Evolutionary conservation across 2,888 invertebrate genomes (phyloP), one percentile per base, ranked within the genome.

Genomic region (Apotomis betuletana): DNA sequence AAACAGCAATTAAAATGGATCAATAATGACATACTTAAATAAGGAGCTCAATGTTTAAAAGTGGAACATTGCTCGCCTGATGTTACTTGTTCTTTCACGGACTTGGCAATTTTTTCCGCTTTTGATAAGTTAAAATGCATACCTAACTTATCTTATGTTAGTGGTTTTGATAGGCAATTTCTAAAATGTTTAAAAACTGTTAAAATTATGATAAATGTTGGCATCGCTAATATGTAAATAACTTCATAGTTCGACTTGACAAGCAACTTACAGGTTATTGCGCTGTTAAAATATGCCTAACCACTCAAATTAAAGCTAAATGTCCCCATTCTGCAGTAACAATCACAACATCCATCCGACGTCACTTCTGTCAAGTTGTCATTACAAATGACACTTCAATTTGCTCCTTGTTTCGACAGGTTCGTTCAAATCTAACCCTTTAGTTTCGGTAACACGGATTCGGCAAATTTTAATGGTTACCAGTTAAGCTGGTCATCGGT

Each of bases 281-380:
- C 51, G 52, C 64, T 46, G 54, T 36, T 59, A 49, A 59, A 58
- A 52, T 38, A 59, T 59, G 54, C 54, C 54, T 41, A 27, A 15
- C 62, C 61, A 55, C 49, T 69, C 69, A 65, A 60, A 55, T 57
- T 61, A 46, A 44, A 69, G 65, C 51, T 67, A 73, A 73, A 65
- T 55, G 65, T 67, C 52, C 46, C 62, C 55, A 69, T 73, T 70
- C 27, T 54, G 44, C 36, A 67, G 51, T 70, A 67, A 73, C 72
- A 68, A 64, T 69, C 62, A 52, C 65, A 58, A 67, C 62, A 67
- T 62, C 57, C 65, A 62, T 61, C 55, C 55, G 57, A 72, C 71
- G 62, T 62, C 67, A 67, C 61, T 61, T 70, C 65, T 69, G 68
- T 63, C 69, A 73, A 55, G 61, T 67, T 67, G 73, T 63, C 73